Evolutionary conservation across 2,113 vertebrate species (phyloP).

Genomic region (Pedionomus torquatus): DNA sequence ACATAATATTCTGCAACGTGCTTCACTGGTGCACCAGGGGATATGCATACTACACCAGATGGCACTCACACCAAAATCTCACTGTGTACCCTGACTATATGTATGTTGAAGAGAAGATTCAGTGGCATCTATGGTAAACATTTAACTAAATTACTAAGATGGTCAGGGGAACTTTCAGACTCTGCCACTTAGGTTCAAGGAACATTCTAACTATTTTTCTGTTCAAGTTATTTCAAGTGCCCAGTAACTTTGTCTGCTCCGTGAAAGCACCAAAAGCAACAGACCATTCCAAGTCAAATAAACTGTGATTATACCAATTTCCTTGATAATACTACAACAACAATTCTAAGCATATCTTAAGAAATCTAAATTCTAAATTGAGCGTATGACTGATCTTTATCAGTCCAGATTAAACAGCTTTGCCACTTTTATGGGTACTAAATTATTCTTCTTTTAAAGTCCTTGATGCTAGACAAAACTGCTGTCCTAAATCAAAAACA

Average conservation of each 20-base stretch:
- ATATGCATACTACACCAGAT: not conserved
- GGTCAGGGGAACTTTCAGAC: not conserved
- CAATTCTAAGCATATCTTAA: not conserved
- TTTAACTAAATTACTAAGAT: not conserved
- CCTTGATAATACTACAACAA: not conserved
- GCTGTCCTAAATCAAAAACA: not conserved
- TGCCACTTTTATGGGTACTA: not conserved
- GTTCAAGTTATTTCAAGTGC: not conserved
- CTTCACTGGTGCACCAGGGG: not conserved
- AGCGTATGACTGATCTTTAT: not conserved
- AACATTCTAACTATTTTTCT: not conserved
- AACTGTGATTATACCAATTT: not conserved
- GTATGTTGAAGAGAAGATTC: not conserved
- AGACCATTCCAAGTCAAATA: not conserved
- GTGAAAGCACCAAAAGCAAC: not conserved
- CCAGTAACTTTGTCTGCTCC: not conserved
- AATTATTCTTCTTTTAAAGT: not conserved
- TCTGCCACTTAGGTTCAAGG: not conserved
- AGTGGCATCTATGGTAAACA: not conserved
- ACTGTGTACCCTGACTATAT: fast-evolving
- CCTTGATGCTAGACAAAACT: not conserved
- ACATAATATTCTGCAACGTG: not conserved
- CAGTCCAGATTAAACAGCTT: not conserved
- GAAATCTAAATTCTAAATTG: not conserved
- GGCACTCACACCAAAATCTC: not conserved